phyloP scores from a whole-genome alignment of 2,888 invertebrate species.

The Artemia sp. region DNA sequence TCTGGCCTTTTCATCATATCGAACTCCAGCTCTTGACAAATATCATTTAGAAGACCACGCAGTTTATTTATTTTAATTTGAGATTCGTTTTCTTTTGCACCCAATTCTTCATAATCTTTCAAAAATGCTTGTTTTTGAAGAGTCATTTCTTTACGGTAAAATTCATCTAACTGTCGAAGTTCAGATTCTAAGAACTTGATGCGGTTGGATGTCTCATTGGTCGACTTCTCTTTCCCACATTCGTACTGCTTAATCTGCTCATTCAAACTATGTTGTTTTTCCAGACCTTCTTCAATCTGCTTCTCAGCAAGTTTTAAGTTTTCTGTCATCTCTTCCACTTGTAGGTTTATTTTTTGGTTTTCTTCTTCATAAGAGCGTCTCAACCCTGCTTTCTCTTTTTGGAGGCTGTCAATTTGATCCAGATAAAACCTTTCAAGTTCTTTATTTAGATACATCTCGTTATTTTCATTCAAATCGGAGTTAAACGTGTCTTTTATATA shows the following conservation, averaged over 20 bases:
- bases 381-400: constrained; percentile 40
- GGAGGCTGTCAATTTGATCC: constrained; percentile 45
- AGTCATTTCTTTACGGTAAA: not conserved
- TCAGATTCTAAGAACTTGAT: constrained; percentile 11
- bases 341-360: not conserved
- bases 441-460: not conserved
- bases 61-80: not conserved
- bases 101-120: constrained; percentile 13
- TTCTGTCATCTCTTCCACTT: not conserved
- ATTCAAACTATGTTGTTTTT: not conserved
- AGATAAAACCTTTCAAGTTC: constrained; percentile 45
- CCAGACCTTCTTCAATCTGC: constrained; percentile 6
- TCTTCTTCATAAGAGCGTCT: constrained; percentile 10
- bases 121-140: constrained; percentile 2
- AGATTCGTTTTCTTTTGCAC: not conserved
- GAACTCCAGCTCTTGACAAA: constrained; percentile 1
- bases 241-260: not conserved
- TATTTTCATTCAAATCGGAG: not conserved
- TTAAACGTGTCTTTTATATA: not conserved
- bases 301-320: not conserved
- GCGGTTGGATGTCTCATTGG: not conserved
- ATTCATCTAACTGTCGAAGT: constrained; percentile 3
- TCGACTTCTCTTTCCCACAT: not conserved
- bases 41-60: constrained; percentile 6
- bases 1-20: constrained; percentile 10